phyloP scores from a whole-genome alignment of 35 echinoderm and acorn worm species.

The Lytechinus pictus region DNA sequence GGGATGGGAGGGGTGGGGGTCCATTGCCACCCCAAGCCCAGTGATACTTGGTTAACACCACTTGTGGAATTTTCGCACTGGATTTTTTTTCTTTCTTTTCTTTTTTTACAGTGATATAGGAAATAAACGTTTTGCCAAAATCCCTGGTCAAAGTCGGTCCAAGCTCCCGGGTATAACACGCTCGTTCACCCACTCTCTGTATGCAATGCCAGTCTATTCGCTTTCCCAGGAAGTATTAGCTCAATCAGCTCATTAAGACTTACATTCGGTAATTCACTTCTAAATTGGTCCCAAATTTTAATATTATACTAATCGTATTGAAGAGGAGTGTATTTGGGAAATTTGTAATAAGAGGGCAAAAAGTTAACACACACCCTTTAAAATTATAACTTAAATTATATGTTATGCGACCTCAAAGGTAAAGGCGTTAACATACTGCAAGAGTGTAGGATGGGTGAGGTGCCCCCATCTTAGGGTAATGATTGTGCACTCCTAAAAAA shows the following conservation, averaged over 20 bases:
- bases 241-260: background rate
- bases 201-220: background rate
- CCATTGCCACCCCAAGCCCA: too few species aligned
- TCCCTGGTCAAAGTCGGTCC: background rate
- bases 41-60: too few species aligned
- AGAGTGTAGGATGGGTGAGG: too few species aligned
- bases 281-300: background rate
- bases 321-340: background rate
- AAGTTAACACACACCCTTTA: background rate
- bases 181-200: background rate
- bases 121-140: background rate
- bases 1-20: too few species aligned
- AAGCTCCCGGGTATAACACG: background rate
- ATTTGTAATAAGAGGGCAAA: background rate
- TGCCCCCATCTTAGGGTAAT: too few species aligned
- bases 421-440: too few species aligned
- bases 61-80: too few species aligned
- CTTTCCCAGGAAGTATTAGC: background rate
- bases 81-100: too few species aligned
- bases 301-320: background rate
- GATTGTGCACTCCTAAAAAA: too few species aligned
- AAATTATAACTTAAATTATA: background rate
- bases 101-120: background rate
- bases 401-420: background rate
- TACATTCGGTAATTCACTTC: background rate